phyloP scores from a whole-genome alignment of 2,113 vertebrate genomes.

The Cyanocitta stelleri region DNA sequence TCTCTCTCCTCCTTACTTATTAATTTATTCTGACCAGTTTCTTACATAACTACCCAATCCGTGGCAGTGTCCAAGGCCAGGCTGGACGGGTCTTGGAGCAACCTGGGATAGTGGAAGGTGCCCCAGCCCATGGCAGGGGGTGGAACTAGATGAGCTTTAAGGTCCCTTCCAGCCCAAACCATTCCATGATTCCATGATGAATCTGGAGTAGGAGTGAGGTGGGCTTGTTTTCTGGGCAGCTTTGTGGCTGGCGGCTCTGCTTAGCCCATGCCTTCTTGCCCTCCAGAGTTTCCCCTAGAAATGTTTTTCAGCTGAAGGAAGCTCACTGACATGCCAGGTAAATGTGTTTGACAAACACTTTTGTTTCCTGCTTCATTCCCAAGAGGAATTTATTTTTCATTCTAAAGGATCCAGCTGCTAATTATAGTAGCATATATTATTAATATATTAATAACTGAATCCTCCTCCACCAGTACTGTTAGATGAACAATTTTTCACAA shows the following conservation, averaged over 20 bases:
- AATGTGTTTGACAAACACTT: not conserved
- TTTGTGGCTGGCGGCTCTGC: not conserved
- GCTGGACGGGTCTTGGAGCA: not conserved
- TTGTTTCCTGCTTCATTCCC: not conserved
- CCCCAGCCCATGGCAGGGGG: not conserved
- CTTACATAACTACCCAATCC: not conserved
- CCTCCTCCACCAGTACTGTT: not conserved
- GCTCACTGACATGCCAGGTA: not conserved
- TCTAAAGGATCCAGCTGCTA: slow-evolving; percentile 2
- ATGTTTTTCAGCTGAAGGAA: not conserved
- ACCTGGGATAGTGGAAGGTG: not conserved
- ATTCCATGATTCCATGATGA: not conserved
- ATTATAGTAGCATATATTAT: not conserved
- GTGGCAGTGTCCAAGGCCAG: not conserved
- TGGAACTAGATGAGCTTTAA: not conserved
- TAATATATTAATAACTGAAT: slow-evolving; percentile 12
- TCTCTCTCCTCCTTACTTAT: not conserved
- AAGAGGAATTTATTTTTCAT: not conserved
- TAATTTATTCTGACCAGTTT: not conserved
- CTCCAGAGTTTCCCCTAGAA: not conserved
- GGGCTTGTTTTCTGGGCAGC: not conserved
- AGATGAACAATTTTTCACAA: not conserved
- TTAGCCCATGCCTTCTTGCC: not conserved
- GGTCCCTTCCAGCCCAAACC: not conserved
- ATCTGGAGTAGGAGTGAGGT: not conserved